A percentile compares a stretch with the other conserved stretches of the same genome.
Evolutionary conservation across 2,888 invertebrate genomes (phyloP).

Genomic region (Plutella xylostella): DNA sequence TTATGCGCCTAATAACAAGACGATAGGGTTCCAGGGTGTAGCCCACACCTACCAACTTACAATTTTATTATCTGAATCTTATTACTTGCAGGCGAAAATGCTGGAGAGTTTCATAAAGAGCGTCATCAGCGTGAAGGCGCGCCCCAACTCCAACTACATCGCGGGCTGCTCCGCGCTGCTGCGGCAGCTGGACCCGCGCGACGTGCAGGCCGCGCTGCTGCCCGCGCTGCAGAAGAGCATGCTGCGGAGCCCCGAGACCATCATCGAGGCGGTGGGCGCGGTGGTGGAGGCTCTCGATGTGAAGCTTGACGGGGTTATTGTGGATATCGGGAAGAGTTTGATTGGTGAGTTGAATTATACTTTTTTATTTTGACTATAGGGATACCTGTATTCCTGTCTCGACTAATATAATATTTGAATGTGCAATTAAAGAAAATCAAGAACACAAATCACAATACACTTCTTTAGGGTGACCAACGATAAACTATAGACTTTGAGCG

Average conservation of each 20-base stretch:
- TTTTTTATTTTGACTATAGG: too few species aligned
- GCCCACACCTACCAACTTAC: too few species aligned
- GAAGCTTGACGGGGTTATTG: slow-evolving; percentile 81
- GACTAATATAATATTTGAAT: too few species aligned
- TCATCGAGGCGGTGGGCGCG: slow-evolving; percentile 82
- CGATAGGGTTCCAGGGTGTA: too few species aligned
- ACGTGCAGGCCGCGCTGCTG: slow-evolving; percentile 79
- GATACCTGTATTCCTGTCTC: neutral
- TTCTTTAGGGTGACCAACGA: too few species aligned
- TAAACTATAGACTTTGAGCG: too few species aligned
- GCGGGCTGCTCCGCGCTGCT: slow-evolving; percentile 76
- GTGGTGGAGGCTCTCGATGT: slow-evolving; percentile 78
- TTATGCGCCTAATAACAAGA: too few species aligned
- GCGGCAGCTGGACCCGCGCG: slow-evolving; percentile 69
- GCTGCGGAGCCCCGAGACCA: slow-evolving; percentile 93
- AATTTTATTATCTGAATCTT: too few species aligned
- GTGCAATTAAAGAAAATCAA: too few species aligned
- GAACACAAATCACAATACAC: too few species aligned
- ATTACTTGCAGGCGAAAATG: slow-evolving; percentile 64
- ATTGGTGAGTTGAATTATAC: slow-evolving; percentile 77
- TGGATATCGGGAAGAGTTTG: slow-evolving; percentile 84
- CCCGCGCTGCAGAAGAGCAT: slow-evolving; percentile 92
- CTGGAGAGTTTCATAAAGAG: slow-evolving; percentile 81
- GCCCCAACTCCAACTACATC: slow-evolving; percentile 78
- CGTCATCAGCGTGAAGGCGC: slow-evolving; percentile 80